A percentile compares a stretch with the other conserved stretches of the same genome.
phyloP scores from a whole-genome alignment of 2,888 invertebrate species.

The Drosophila prolongata region DNA sequence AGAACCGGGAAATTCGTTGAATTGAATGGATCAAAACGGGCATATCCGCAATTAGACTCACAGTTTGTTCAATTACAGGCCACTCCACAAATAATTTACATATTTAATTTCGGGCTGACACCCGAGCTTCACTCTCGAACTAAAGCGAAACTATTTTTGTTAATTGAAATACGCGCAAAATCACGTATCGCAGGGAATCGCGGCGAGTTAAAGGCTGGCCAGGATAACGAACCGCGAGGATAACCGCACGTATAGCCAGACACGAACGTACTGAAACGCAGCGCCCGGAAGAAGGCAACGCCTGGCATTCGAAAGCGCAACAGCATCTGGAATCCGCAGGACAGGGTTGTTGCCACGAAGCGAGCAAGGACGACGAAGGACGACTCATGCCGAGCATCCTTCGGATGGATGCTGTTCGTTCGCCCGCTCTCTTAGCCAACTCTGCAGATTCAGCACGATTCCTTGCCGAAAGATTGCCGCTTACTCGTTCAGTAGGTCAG shows the following conservation, averaged over 20 bases:
- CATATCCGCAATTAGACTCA: constrained; percentile 24
- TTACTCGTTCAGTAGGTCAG: constrained; percentile 82
- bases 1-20: constrained; percentile 38
- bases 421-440: constrained; percentile 9
- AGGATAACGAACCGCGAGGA: constrained; percentile 33
- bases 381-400: constrained; percentile 33
- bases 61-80: constrained; percentile 44
- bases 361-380: constrained; percentile 29
- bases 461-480: constrained; percentile 13
- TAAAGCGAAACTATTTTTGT: constrained; percentile 13
- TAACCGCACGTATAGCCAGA: constrained; percentile 78
- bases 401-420: constrained; percentile 60
- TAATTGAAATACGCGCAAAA: constrained; percentile 53
- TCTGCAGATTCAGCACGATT: constrained; percentile 64
- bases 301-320: constrained; percentile 55
- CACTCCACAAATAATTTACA: constrained; percentile 51
- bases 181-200: constrained; percentile 35
- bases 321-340: constrained; percentile 49
- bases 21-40: constrained; percentile 31
- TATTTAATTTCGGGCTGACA: constrained; percentile 50
- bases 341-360: constrained; percentile 50
- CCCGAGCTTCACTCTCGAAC: constrained; percentile 9
- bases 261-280: constrained; percentile 79
- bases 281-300: constrained; percentile 56
- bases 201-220: constrained; percentile 4